Conservation (phyloP, 2,113 vertebrate genomes). For the Alosa alosa region DNA sequence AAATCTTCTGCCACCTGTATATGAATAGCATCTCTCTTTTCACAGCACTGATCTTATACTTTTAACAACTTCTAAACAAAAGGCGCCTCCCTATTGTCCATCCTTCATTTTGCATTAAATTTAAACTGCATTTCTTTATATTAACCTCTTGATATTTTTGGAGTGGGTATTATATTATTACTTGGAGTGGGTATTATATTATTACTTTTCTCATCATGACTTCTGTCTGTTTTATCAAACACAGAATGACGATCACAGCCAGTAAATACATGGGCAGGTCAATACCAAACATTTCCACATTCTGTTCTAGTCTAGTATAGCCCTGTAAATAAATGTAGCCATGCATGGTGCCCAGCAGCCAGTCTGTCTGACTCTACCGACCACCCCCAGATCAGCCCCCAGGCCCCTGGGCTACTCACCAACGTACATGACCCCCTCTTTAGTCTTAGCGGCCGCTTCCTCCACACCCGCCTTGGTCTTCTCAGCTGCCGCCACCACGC, state of each 20-base stretch:
- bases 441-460: constrained; percentile 96
- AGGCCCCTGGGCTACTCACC: constrained; percentile 68
- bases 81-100: neutral
- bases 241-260: neutral
- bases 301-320: neutral
- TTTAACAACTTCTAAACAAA: neutral
- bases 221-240: neutral
- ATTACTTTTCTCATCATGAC: neutral
- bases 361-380: neutral
- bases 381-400: neutral
- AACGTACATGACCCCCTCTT: constrained; percentile 98
- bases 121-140: neutral
- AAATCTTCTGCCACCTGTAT: neutral
- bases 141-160: neutral
- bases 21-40: neutral
- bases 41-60: neutral
- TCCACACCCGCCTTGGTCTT: constrained; percentile 99
- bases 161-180: neutral
- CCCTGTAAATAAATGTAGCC: neutral
- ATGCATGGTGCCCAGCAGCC: neutral
- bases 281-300: neutral
- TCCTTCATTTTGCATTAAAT: neutral
- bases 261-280: neutral
- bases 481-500: constrained; percentile 94
- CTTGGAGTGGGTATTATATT: too few relatives aligned